Conservation (phyloP, 2,113 vertebrate genomes). For the Chionodraco myersi region DNA sequence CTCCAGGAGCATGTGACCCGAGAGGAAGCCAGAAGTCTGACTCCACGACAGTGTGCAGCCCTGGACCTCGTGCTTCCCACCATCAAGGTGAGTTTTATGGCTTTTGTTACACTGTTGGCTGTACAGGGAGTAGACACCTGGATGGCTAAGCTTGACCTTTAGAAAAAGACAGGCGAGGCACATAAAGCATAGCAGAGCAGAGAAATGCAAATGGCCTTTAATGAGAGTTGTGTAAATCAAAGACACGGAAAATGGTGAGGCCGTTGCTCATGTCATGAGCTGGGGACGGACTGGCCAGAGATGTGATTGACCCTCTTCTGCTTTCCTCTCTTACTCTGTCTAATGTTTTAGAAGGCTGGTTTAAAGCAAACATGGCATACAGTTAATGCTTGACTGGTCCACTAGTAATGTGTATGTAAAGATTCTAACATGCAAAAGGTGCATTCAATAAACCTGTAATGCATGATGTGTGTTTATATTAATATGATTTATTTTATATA, state of each 20-base stretch:
- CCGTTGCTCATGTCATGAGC: background rate
- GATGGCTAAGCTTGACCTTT: slow-evolving; percentile 26
- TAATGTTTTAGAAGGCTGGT: background rate
- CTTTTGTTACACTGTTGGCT: background rate
- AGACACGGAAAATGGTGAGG: background rate
- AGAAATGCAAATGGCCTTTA: slow-evolving; percentile 19
- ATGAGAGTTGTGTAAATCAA: background rate
- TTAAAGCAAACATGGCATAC: background rate
- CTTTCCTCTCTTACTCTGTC: background rate
- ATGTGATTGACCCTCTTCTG: background rate
- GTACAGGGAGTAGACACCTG: background rate
- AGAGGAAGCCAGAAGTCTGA: slow-evolving; percentile 93
- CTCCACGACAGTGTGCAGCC: slow-evolving; percentile 90
- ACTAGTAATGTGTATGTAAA: background rate
- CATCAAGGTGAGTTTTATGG: slow-evolving; percentile 88
- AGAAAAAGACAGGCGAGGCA: slow-evolving; percentile 14
- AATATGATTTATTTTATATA: background rate
- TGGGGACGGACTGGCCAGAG: background rate
- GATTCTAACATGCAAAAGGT: background rate
- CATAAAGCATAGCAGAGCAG: background rate
- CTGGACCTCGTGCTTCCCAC: slow-evolving; percentile 96
- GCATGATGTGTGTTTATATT: background rate
- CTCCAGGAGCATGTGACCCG: slow-evolving; percentile 93
- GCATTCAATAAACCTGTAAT: background rate
- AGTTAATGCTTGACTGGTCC: background rate